phyloP scores from a whole-genome alignment of 2,797 vertebrate genomes.

The Poliocrania exsul region DNA sequence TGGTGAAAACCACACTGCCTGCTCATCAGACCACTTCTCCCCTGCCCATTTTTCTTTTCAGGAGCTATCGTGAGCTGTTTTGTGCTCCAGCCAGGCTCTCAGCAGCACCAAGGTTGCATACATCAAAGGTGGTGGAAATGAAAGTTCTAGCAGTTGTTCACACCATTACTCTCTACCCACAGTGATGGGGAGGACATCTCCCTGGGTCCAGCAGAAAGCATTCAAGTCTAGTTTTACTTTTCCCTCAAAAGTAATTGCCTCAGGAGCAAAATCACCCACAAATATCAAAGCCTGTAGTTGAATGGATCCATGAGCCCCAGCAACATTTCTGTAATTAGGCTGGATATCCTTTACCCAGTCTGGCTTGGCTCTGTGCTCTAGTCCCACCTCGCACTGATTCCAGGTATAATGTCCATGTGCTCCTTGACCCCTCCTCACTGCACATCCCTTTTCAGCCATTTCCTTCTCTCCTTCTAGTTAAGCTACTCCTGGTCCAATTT shows the following conservation, averaged over 20 bases:
- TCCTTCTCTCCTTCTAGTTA: neutral
- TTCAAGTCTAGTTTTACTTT: neutral
- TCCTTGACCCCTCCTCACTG: fast-evolving
- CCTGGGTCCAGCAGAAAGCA: neutral
- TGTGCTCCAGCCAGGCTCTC: neutral
- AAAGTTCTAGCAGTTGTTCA: neutral
- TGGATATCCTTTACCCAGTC: neutral
- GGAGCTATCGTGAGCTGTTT: neutral
- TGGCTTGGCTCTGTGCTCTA: neutral
- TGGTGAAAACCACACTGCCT: neutral
- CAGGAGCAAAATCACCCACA: neutral
- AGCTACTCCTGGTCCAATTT: fast-evolving
- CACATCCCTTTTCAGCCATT: neutral
- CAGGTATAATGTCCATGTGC: neutral
- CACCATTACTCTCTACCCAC: neutral
- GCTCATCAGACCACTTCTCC: neutral
- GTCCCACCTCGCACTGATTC: neutral
- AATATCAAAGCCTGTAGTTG: neutral
- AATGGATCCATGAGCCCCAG: neutral
- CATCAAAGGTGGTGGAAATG: neutral
- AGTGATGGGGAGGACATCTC: neutral
- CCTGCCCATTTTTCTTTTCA: neutral
- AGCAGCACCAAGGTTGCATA: neutral
- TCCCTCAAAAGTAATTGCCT: neutral
- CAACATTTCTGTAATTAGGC: neutral